Percentiles rank a stretch among this genome's conserved stretches.
Evolutionary conservation across 2,113 vertebrate genomes (phyloP).

Genomic region (Bos indicus): DNA sequence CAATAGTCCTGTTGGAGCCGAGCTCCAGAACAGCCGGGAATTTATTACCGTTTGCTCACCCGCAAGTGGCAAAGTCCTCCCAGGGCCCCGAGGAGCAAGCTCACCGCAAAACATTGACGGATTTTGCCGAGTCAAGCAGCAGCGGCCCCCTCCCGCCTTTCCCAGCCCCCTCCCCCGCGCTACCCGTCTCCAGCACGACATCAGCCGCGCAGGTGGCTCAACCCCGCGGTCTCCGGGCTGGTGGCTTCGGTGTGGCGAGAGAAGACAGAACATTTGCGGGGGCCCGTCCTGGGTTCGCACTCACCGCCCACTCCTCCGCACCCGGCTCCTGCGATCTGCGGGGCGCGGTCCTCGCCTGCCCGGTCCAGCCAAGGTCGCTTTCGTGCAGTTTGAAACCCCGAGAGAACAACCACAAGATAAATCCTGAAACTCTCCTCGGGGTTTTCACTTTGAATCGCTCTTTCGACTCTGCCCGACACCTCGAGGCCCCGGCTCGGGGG

Average conservation of each 20-base stretch:
- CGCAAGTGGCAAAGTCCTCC: neutral
- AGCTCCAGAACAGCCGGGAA: neutral
- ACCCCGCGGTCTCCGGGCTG: neutral
- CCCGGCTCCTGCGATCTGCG: neutral
- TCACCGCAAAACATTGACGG: no score
- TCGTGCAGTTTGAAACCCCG: no score
- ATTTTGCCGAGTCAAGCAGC: neutral
- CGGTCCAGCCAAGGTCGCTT: neutral
- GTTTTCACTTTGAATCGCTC: neutral
- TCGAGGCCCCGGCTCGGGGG: neutral
- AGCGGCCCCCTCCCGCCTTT: neutral
- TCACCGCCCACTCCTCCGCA: neutral
- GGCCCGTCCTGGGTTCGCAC: neutral
- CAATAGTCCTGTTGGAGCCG: no score
- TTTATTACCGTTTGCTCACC: no score
- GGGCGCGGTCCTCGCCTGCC: neutral
- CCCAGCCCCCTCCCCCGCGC: neutral
- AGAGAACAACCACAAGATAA: neutral
- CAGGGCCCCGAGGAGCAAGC: neutral
- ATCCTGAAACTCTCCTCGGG: rapidly evolving
- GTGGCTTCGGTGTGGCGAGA: neutral
- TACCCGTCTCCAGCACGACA: neutral
- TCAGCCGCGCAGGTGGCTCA: neutral
- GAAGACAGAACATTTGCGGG: neutral
- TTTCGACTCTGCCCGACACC: neutral